Conservation (phyloP, 2,797 vertebrate species). For the Myripristis murdjan region DNA sequence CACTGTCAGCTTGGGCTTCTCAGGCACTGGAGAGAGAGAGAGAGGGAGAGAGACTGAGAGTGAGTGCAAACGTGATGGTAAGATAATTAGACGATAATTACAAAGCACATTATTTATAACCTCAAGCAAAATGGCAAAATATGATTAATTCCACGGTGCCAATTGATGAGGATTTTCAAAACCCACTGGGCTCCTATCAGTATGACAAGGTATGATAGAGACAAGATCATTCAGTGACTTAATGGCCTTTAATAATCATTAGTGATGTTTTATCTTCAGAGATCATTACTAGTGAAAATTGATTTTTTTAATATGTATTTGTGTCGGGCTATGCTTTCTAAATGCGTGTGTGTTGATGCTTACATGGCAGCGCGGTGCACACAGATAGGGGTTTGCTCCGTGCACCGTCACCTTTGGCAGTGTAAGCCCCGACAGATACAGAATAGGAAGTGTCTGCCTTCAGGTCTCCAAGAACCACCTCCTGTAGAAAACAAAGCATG, state of each 20-base stretch:
- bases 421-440: constrained; percentile 96
- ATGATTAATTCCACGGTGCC: constrained; percentile 37
- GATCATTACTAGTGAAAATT: constrained; percentile 11
- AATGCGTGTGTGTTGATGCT: constrained; percentile 44
- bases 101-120: constrained; percentile 54
- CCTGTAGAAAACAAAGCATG: constrained; percentile 81
- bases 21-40: constrained; percentile 88
- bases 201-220: constrained; percentile 45
- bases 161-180: not conserved
- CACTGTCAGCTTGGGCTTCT: constrained; percentile 91
- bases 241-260: constrained; percentile 61
- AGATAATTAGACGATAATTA: constrained; percentile 63
- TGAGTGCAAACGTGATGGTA: constrained; percentile 30
- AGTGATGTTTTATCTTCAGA: constrained; percentile 36
- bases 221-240: constrained; percentile 44
- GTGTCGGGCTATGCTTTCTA: not conserved
- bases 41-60: constrained; percentile 59
- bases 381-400: constrained; percentile 93
- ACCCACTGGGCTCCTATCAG: constrained; percentile 18
- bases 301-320: not conserved
- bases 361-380: constrained; percentile 87
- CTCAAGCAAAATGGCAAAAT: constrained; percentile 47
- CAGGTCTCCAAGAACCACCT: constrained; percentile 93
- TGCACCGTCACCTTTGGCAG: constrained; percentile 96
- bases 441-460: constrained; percentile 95